Evolutionary conservation across 2,888 invertebrate genomes (phyloP).

Genomic region (Cynaeus angustus): DNA sequence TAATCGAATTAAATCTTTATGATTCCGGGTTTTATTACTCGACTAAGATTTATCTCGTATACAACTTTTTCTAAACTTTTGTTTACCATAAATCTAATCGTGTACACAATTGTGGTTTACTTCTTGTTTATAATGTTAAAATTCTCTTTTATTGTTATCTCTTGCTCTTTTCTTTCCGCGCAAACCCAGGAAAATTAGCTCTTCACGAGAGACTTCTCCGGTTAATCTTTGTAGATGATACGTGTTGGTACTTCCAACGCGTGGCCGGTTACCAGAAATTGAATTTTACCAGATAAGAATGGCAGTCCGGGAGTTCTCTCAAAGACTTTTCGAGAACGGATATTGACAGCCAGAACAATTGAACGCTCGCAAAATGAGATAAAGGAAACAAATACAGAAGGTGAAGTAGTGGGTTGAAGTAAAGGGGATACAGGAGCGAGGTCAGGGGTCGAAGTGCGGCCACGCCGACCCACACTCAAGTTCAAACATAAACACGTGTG

Average conservation of each 20-base stretch:
- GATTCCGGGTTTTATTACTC: conserved; percentile 40
- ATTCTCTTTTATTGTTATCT: conserved; percentile 15
- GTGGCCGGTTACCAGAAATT: conserved; percentile 63
- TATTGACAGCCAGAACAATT: conserved; percentile 74
- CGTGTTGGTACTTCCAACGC: conserved; percentile 52
- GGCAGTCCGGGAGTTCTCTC: conserved; percentile 60
- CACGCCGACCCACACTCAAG: conserved; percentile 36
- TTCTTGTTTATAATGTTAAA: conserved; percentile 31
- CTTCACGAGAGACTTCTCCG: conserved; percentile 22
- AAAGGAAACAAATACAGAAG: conserved; percentile 73
- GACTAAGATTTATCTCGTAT: conserved; percentile 41
- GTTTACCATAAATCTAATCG: conserved; percentile 49
- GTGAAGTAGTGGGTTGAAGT: conserved; percentile 48
- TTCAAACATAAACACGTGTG: conserved; percentile 46
- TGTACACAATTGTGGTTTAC: conserved; percentile 35
- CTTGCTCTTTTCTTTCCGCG: neutral
- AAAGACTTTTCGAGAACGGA: conserved; percentile 64
- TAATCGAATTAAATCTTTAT: conserved; percentile 48
- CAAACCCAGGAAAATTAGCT: conserved; percentile 23
- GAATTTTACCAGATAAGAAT: conserved; percentile 66
- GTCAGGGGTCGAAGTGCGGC: conserved; percentile 49
- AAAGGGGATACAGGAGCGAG: conserved; percentile 38
- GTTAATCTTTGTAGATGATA: conserved; percentile 51
- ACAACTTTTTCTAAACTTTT: conserved; percentile 38
- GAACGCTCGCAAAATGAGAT: conserved; percentile 69